These are phyloP conservation scores for Metridium senile DNA, from an alignment of 92 coral and sea anemone species.

Conservation along the genomic window DNA sequence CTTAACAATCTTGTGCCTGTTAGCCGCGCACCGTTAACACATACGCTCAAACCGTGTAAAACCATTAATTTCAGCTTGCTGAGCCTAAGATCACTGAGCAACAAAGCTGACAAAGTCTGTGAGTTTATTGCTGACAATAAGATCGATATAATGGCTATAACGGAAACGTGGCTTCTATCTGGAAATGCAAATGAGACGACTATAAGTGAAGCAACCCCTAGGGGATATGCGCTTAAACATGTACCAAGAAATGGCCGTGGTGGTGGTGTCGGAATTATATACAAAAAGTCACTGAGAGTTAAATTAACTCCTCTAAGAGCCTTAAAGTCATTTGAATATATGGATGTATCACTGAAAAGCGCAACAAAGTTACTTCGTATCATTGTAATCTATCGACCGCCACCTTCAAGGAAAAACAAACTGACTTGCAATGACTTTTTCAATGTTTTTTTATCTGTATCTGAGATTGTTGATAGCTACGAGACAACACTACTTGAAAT, in stretches of 20 bases:
- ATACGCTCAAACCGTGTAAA: no score
- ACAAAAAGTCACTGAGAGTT: neutral
- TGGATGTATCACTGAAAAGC: neutral
- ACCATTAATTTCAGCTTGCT: no score
- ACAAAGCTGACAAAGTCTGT: no score
- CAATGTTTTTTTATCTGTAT: neutral
- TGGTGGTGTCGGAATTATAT: constrained; percentile 5
- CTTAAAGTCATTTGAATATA: constrained; percentile 7
- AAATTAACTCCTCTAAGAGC: neutral
- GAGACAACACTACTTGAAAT: neutral
- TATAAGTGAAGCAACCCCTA: no score
- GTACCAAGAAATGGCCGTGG: constrained; percentile 4
- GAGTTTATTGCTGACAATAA: no score
- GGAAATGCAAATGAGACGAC: no score
- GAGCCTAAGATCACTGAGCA: no score
- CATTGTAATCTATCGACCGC: constrained; percentile 7
- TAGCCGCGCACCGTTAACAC: no score
- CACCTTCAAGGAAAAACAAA: constrained; percentile 6
- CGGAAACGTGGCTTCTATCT: no score
- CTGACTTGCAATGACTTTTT: constrained; percentile 11
- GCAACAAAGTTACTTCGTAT: neutral
- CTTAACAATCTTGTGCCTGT: no score
- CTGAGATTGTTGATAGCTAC: no score
- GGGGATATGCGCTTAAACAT: constrained; percentile 5
- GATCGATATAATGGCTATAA: no score